Conservation (phyloP, 2,888 invertebrate genomes). For the Oligia latruncula region DNA sequence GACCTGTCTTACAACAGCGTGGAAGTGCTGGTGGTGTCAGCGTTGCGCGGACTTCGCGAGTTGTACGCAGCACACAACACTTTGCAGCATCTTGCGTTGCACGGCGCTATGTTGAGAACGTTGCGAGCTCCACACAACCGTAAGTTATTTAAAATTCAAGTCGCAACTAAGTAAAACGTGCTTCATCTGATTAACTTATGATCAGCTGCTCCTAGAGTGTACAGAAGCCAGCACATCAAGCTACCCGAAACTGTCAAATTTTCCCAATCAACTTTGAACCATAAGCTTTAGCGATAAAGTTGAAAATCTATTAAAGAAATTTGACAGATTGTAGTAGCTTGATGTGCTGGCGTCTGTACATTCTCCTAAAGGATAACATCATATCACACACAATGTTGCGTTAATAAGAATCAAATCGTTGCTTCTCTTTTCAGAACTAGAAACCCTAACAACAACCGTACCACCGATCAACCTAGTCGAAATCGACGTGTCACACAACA, state of each 20-base stretch:
- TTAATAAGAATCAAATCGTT: not conserved
- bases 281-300: too few species aligned
- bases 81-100: slow-evolving; percentile 94
- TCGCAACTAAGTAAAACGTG: not conserved
- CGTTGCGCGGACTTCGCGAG: slow-evolving; percentile 93
- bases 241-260: too few species aligned
- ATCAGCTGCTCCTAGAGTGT: not conserved
- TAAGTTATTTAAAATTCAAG: slow-evolving; percentile 79
- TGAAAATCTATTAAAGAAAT: too few species aligned
- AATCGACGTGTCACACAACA: slow-evolving; percentile 95
- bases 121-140: slow-evolving; percentile 95
- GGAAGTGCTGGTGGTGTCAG: slow-evolving; percentile 94
- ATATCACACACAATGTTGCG: not conserved
- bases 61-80: slow-evolving; percentile 94
- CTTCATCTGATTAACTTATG: not conserved
- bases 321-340: too few species aligned
- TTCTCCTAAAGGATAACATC: not conserved
- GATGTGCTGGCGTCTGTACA: too few species aligned
- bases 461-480: slow-evolving; percentile 93
- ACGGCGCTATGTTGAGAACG: slow-evolving; percentile 93
- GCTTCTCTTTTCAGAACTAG: slow-evolving; percentile 91
- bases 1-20: slow-evolving; percentile 96
- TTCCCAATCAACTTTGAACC: too few species aligned
- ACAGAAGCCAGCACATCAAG: too few species aligned
- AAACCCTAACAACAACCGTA: slow-evolving; percentile 92